A percentile compares a stretch with the other conserved stretches of the same genome.
Conservation (phyloP, 1,140 invertebrate genomes). For the Heliothis virescens region DNA sequence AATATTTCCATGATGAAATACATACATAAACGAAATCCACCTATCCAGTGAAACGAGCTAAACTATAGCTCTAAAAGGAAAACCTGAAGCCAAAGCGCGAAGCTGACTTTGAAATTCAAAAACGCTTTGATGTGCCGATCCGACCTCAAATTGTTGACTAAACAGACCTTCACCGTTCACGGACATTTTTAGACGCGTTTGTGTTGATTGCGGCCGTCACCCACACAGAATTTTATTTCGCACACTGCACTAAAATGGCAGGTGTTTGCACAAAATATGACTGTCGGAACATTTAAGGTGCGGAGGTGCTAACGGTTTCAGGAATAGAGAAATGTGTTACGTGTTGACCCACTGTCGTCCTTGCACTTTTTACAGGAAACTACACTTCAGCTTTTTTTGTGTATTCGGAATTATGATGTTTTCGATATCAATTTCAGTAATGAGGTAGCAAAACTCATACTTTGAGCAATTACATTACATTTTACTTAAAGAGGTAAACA, state of each 20-base stretch:
- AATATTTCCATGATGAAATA: background rate
- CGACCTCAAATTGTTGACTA: constrained; percentile 59
- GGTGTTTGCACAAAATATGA: constrained; percentile 40
- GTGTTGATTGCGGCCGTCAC: constrained; percentile 36
- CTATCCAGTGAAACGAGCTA: constrained; percentile 2
- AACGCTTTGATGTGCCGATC: constrained; percentile 63
- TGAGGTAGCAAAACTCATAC: constrained; percentile 2
- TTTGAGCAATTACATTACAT: constrained; percentile 3
- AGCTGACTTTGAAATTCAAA: constrained; percentile 66
- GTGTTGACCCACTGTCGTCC: background rate
- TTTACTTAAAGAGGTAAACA: constrained; percentile 1
- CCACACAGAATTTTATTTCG: constrained; percentile 28
- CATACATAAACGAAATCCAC: background rate
- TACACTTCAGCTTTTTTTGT: background rate
- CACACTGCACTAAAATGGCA: constrained; percentile 27
- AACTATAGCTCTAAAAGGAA: constrained; percentile 56
- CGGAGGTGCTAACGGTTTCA: constrained; percentile 1
- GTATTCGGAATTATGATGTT: background rate
- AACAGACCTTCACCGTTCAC: constrained; percentile 41
- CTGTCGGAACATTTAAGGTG: background rate
- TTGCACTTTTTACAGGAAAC: background rate
- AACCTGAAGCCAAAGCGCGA: constrained; percentile 55
- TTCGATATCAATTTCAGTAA: background rate
- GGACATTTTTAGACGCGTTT: constrained; percentile 38
- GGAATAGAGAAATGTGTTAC: constrained; percentile 18